A percentile compares a stretch with the other conserved stretches of the same genome.
Evolutionary conservation across 2,888 invertebrate species (phyloP).

Genomic region (Metallyticus violacea): DNA sequence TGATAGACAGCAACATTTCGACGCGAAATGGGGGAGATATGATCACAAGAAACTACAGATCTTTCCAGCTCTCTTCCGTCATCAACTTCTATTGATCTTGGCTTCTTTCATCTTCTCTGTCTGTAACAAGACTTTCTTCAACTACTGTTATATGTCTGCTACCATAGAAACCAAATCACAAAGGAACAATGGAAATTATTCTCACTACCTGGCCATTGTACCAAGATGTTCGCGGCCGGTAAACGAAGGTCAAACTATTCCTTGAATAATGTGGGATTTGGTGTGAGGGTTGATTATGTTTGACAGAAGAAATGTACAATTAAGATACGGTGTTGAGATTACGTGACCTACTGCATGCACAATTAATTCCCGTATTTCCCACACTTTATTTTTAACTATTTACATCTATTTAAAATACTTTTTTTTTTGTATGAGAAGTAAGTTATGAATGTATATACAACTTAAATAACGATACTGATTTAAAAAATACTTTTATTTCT

Average conservation of each 20-base stretch:
- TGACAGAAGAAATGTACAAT: not conserved
- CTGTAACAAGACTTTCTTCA: too few relatives aligned
- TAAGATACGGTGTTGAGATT: not conserved
- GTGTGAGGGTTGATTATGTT: not conserved
- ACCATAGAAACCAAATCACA: not conserved
- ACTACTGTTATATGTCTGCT: too few relatives aligned
- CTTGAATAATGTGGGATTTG: not conserved
- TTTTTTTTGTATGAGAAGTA: too few relatives aligned
- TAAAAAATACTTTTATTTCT: too few relatives aligned
- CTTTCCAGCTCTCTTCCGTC: too few relatives aligned
- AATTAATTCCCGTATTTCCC: not conserved
- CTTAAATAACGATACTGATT: too few relatives aligned
- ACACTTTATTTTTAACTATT: too few relatives aligned
- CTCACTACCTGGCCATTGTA: not conserved
- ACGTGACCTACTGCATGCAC: not conserved
- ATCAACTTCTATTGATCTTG: not conserved
- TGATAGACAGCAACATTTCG: not conserved
- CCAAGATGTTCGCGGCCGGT: not conserved
- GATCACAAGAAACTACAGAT: too few relatives aligned
- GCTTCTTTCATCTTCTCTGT: not conserved
- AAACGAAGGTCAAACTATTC: not conserved
- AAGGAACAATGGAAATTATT: not conserved
- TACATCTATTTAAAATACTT: too few relatives aligned
- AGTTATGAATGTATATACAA: too few relatives aligned
- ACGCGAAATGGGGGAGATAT: not conserved